Base-by-base conservation (phyloP, 2,888 invertebrate genomes). In the Cheilosia variabilis region DNA sequence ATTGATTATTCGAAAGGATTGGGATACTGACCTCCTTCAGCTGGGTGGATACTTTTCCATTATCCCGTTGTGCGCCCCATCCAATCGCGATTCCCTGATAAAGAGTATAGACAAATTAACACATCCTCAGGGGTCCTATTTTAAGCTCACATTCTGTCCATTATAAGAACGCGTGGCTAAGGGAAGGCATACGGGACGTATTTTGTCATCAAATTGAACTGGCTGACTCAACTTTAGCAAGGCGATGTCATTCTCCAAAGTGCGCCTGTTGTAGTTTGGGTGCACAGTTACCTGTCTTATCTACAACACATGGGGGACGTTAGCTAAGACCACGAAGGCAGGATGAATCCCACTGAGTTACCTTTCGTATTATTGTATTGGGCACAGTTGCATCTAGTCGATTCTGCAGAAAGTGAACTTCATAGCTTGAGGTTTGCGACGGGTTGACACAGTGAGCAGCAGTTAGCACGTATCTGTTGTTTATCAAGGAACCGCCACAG, bases 401-500 rank as follows among this genome's bases (percentile, higher is more conserved):
- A n/a, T 81, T 77, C 22, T 86, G 86, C 15, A 86, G 31, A 22
- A 86, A 77, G 9, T 31, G 86, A 10, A 81, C 62, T 34, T 86
- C 86, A 24, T 81, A 86, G 9, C n/a, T n/a, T 0, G 71, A 60
- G 15, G 60, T 55, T 5, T 72, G 65, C 0, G 62, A 80, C 4
- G 80, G 71, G 52, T 34, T 69, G 1, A 24, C 45, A 55, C 87
- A 87, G 37, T 87, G 87, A 4, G 65, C 82, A 4, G 87, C 87
- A 19, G 87, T 87, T 6, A 87, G 24, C 0, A 78, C 76, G 17
- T 82, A 87, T 73, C 75, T 77, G n/a, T 82, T 82, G 45, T 94
- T 95, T 88, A 96, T 95, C 37, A 96, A 92, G 0, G 95, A 93
- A 0, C 94, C 96, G 0, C 95, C 96, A 90, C 96, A 96, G 91